Evolutionary conservation across 2,113 vertebrate species (phyloP).

Genomic region (Ailuropoda melanoleuca): DNA sequence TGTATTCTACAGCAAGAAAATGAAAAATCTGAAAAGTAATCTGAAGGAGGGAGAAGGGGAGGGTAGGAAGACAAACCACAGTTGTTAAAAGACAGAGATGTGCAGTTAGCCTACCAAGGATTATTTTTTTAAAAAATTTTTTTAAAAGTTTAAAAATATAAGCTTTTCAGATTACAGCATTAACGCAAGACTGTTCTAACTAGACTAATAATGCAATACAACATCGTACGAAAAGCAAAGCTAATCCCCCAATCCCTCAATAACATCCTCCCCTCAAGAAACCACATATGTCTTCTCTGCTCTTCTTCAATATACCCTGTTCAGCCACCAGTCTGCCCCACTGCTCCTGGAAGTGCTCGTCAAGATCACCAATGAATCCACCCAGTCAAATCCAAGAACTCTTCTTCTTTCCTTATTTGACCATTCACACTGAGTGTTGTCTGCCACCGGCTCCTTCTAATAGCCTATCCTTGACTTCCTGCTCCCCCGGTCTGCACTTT

Average conservation of each 20-base stretch:
- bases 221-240: background rate
- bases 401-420: background rate
- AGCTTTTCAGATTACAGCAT: background rate
- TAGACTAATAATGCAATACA: background rate
- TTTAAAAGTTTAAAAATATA: background rate
- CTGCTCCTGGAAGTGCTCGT: background rate
- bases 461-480: background rate
- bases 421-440: background rate
- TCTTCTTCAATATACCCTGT: background rate
- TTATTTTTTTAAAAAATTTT: background rate
- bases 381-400: background rate
- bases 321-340: background rate
- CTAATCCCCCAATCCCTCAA: background rate
- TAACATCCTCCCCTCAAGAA: background rate
- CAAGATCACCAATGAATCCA: background rate
- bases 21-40: background rate
- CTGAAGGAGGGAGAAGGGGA: background rate
- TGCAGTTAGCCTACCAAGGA: background rate
- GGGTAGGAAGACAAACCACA: background rate
- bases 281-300: background rate
- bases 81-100: background rate
- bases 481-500: fast-evolving
- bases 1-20: background rate
- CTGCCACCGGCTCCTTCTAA: background rate
- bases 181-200: background rate